Conservation (phyloP, 1,140 invertebrate species). For the Drosophila saltans region DNA sequence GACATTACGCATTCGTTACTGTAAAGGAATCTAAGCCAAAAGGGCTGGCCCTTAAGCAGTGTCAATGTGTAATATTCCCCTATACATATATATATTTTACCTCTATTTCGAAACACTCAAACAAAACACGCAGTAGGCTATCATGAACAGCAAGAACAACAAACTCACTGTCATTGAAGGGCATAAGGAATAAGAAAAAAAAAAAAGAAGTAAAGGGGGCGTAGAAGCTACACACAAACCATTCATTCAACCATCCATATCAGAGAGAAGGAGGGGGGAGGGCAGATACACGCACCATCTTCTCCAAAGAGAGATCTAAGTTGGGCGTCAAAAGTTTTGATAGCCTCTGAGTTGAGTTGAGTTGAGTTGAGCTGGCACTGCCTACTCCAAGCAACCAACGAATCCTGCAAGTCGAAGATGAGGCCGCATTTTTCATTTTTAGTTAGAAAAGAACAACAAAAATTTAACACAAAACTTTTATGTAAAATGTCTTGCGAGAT, state of each 20-base stretch:
- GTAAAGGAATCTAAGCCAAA: constrained; percentile 33
- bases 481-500: constrained; percentile 78
- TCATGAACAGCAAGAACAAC: constrained; percentile 56
- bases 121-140: constrained; percentile 45
- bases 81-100: neutral
- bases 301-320: constrained; percentile 32
- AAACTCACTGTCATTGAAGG: constrained; percentile 29
- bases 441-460: constrained; percentile 42
- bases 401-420: constrained; percentile 19
- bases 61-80: too few relatives aligned
- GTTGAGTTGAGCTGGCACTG: constrained; percentile 10
- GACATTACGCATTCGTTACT: constrained; percentile 39
- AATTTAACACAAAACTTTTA: constrained; percentile 78
- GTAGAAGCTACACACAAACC: too few relatives aligned
- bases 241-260: too few relatives aligned
- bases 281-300: constrained; percentile 11
- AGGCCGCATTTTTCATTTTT: constrained; percentile 74
- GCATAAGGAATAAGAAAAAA: too few relatives aligned
- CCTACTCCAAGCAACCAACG: constrained; percentile 55
- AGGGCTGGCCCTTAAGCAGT: constrained; percentile 43
- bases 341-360: constrained; percentile 62
- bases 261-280: neutral
- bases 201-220: constrained; percentile 24
- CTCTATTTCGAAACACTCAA: constrained; percentile 32
- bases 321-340: constrained; percentile 79